Evolutionary conservation across 2,888 invertebrate species (phyloP).

Genomic region (Meteorus colon): DNA sequence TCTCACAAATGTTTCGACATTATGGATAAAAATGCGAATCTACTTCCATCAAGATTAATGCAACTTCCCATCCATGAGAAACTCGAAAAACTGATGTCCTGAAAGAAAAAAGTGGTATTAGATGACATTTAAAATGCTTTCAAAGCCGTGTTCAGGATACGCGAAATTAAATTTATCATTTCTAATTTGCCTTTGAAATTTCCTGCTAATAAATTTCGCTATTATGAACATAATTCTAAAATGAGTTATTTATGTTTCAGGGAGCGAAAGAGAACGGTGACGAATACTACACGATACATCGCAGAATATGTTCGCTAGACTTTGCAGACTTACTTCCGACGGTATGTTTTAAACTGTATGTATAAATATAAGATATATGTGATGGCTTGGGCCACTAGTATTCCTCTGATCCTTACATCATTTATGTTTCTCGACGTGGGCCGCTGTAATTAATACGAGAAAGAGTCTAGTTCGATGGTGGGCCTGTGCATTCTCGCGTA

Average conservation of each 20-base stretch:
- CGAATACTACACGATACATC: background rate
- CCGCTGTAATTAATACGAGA: constrained; percentile 56
- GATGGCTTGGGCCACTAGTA: background rate
- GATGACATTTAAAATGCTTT: no score
- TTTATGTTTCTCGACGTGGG: constrained; percentile 6
- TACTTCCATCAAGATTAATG: no score
- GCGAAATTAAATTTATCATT: no score
- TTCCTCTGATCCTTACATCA: constrained; percentile 11
- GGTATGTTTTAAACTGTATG: constrained; percentile 18
- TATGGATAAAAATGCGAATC: no score
- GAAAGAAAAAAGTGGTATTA: no score
- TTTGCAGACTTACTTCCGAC: constrained; percentile 59
- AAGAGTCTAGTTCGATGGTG: constrained; percentile 47
- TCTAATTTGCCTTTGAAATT: no score
- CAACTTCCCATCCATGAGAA: no score
- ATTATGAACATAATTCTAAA: background rate
- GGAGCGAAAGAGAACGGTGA: background rate
- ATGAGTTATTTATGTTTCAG: constrained; percentile 1
- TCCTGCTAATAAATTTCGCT: background rate
- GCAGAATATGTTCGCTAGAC: constrained; percentile 60
- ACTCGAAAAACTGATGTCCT: no score
- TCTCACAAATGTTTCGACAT: no score
- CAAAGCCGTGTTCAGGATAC: no score
- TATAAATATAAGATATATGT: constrained; percentile 2
- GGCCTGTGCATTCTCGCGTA: constrained; percentile 42